These are phyloP conservation scores for Lagodon rhomboides DNA, from an alignment of 2,797 vertebrate genomes.

Conservation along the genomic window DNA sequence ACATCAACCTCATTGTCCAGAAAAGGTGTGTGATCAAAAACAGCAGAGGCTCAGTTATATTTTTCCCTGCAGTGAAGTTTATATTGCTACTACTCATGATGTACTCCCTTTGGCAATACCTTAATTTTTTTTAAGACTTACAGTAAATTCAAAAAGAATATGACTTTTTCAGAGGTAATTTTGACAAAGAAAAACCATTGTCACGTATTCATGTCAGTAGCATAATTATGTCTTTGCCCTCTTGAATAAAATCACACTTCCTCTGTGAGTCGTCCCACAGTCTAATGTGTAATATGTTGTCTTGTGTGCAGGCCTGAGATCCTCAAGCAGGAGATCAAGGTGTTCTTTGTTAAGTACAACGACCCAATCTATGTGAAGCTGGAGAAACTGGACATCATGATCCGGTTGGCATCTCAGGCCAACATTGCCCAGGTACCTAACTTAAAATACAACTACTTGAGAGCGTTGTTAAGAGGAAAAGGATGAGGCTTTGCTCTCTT, in stretches of 20 bases:
- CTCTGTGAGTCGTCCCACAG: not conserved
- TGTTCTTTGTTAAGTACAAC: slow-evolving; percentile 99
- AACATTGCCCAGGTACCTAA: slow-evolving; percentile 95
- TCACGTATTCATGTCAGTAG: not conserved
- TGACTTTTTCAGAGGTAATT: not conserved
- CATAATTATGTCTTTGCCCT: not conserved
- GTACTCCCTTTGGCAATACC: not conserved
- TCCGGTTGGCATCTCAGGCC: slow-evolving; percentile 97
- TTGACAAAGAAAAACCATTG: not conserved
- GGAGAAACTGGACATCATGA: slow-evolving; percentile 99
- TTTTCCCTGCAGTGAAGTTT: not conserved
- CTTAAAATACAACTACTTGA: not conserved
- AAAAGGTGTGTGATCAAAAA: slow-evolving; percentile 88
- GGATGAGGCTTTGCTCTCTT: not conserved
- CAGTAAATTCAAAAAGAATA: not conserved
- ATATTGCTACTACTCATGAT: not conserved
- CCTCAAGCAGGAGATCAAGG: slow-evolving; percentile 98
- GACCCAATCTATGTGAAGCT: slow-evolving; percentile 99
- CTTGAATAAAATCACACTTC: not conserved
- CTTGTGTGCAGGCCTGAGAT: slow-evolving; percentile 92
- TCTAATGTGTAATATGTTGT: slow-evolving; percentile 3
- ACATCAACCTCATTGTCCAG: slow-evolving; percentile 99
- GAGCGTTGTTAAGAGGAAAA: not conserved
- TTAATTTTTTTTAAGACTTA: too few relatives aligned
- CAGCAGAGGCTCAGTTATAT: not conserved